Evolutionary conservation across 1,140 invertebrate species (phyloP), one percentile per base, ranked within the genome.

Genomic region (Drosophila gunungcola): DNA sequence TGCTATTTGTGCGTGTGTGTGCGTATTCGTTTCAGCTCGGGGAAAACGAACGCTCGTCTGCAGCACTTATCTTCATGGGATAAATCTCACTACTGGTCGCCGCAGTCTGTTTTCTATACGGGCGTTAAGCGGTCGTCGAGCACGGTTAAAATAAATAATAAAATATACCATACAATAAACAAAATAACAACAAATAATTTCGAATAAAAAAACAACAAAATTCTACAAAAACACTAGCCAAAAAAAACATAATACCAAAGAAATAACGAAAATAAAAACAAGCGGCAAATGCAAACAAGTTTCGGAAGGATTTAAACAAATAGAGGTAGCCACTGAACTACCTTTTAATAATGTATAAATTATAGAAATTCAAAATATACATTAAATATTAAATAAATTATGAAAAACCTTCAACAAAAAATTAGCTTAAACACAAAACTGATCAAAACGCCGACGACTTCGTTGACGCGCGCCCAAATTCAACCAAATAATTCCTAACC

Each of bases 21-120:
- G 64, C 52, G 62, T 62, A 54, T 57, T 57, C 56, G 63, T 43
- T 43, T 61, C 43, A 41, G 41, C 61, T 70, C 55, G 53, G 70
- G 13, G 21, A 42, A 25, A 27, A 48, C 61, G 43, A 53, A 42
- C 45, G 73, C 69, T 54, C 41, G 61, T 56, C 61, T 48, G 60
- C 73, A 65, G 58, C 65, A 78, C 58, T 55, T 79, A 90, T 90
- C 85, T 89, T 75, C 80, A 73, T 67, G 85, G 85, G 85, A 89
- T 89, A 89, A 89, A 89, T 89, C 85, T 90, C 63, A 78, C 58
- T 72, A 60, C 75, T 80, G 76, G 61, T 67, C 81, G 78, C 86
- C 78, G 81, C 85, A 89, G 85, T 89, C 85, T 90, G 85, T 89
- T 89, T 89, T 79, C 81, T 53, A 90, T 81, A 90, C 85, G 85